These are phyloP conservation scores for Zophobas atratus DNA, from an alignment of 1,140 invertebrate genomes.

Conservation along the genomic window DNA sequence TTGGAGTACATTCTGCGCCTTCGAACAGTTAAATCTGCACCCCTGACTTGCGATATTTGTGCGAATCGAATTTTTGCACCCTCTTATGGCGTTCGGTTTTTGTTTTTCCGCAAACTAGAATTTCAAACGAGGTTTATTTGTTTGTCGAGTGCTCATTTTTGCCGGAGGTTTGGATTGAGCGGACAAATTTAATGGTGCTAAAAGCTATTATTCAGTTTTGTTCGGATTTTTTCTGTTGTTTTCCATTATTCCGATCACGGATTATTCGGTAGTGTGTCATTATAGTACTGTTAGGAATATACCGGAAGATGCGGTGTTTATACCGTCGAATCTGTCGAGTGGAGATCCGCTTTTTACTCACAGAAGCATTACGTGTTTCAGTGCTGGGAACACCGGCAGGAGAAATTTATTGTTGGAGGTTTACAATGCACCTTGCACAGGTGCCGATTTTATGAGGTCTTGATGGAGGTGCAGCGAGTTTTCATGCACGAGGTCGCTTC, in stretches of 20 bases:
- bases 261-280: constrained; percentile 16
- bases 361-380: constrained; percentile 31
- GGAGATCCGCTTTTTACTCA: constrained; percentile 46
- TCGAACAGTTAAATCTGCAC: neutral
- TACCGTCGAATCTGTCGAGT: constrained; percentile 41
- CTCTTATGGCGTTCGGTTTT: constrained; percentile 1
- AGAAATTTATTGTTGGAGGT: constrained; percentile 16
- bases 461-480: no score
- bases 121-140: neutral
- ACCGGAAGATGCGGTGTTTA: constrained; percentile 46
- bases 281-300: constrained; percentile 35
- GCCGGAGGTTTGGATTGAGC: neutral
- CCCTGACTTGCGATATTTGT: neutral
- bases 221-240: neutral
- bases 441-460: neutral
- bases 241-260: neutral
- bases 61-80: constrained; percentile 5
- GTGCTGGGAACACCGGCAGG: constrained; percentile 10
- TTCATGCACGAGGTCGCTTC: no score
- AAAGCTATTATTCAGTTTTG: no score
- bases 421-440: constrained; percentile 13
- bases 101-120: neutral
- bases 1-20: neutral
- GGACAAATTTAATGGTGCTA: no score
- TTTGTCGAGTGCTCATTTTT: neutral